Evolutionary conservation across 35 echinoderm and acorn worm genomes (phyloP).

Genomic region (Patiria miniata): DNA sequence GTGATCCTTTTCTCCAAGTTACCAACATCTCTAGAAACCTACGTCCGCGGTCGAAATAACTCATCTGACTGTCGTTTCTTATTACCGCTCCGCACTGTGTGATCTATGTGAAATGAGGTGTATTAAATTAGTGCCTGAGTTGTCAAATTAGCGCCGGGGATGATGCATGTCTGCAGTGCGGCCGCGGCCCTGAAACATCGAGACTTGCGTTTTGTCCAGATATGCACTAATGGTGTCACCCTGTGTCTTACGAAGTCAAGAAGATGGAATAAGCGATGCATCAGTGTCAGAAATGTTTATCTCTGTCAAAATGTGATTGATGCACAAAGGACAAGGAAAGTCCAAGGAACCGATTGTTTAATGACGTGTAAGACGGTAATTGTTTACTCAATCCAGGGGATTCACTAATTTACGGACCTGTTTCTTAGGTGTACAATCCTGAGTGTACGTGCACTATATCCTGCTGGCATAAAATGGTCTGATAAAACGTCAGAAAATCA

Average conservation of each 20-base stretch:
- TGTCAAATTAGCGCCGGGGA: slow-evolving; percentile 21
- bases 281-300: slow-evolving; percentile 22
- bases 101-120: background rate
- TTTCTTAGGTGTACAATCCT: no score
- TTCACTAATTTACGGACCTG: background rate
- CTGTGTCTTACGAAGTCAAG: background rate
- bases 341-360: background rate
- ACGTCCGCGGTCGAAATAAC: no score
- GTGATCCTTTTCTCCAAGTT: no score
- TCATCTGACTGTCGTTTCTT: no score
- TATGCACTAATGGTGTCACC: slow-evolving; percentile 17
- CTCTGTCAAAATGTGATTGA: background rate
- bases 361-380: background rate
- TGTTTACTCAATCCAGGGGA: background rate
- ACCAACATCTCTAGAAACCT: no score
- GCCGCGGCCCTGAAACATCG: background rate
- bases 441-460: no score
- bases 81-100: background rate
- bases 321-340: background rate
- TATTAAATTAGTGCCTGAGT: background rate
- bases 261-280: slow-evolving; percentile 3
- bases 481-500: no score
- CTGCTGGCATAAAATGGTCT: no score
- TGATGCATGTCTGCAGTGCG: background rate
- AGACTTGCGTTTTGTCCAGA: background rate